Evolutionary conservation across 2,113 vertebrate genomes (phyloP).

Genomic region (Ophthalmolycus amberensis): DNA sequence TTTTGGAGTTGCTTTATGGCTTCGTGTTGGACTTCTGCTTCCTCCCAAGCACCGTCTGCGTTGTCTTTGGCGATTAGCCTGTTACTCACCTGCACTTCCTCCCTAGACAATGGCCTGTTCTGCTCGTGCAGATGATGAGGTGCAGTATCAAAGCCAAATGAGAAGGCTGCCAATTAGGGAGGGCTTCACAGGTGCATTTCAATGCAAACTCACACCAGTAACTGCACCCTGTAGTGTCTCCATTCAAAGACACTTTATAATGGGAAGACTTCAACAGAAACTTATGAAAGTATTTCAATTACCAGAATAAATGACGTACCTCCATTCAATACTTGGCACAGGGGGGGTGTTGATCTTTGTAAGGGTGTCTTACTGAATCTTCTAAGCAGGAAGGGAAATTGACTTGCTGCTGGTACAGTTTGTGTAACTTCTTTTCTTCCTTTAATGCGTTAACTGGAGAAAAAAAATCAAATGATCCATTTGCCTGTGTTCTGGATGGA

Average conservation of each 20-base stretch:
- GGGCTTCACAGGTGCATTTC: slow-evolving; percentile 74
- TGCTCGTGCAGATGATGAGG: slow-evolving; percentile 71
- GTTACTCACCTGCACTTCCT: slow-evolving; percentile 74
- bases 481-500: slow-evolving; percentile 52
- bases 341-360: slow-evolving; percentile 33
- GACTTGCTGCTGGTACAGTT: slow-evolving; percentile 40
- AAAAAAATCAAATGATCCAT: slow-evolving; percentile 56
- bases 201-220: slow-evolving; percentile 67
- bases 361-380: slow-evolving; percentile 67
- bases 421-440: slow-evolving; percentile 31
- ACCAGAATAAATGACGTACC: slow-evolving; percentile 49
- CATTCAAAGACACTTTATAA: slow-evolving; percentile 67
- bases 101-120: slow-evolving; percentile 69
- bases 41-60: slow-evolving; percentile 45
- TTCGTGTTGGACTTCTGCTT: slow-evolving; percentile 56
- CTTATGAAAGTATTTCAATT: slow-evolving; percentile 68
- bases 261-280: slow-evolving; percentile 58
- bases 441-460: slow-evolving; percentile 41
- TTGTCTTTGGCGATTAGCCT: slow-evolving; percentile 80
- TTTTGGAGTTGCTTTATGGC: slow-evolving; percentile 66
- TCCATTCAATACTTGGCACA: slow-evolving; percentile 33
- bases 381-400: slow-evolving; percentile 47
- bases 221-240: slow-evolving; percentile 71
- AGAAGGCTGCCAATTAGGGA: slow-evolving; percentile 78
- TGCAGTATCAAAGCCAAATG: slow-evolving; percentile 79